Evolutionary conservation across 2,113 vertebrate species (phyloP).

Genomic region (Oreochromis spilurus): DNA sequence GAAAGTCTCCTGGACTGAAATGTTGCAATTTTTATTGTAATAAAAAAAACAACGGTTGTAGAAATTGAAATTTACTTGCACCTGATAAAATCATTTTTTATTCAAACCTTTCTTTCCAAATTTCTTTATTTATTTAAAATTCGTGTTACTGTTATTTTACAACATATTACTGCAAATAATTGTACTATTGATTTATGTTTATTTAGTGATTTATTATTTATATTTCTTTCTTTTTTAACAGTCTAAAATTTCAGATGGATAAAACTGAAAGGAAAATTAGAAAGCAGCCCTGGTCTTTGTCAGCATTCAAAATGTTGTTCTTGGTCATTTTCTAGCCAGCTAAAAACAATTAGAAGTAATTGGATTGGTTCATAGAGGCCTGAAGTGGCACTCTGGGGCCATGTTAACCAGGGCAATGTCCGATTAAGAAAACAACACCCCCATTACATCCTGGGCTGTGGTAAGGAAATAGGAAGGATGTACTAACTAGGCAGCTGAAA

Average conservation of each 20-base stretch:
- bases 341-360: constrained; percentile 57
- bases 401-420: constrained; percentile 39
- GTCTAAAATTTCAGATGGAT: neutral
- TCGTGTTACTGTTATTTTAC: neutral
- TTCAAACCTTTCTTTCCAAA: neutral
- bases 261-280: neutral
- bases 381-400: constrained; percentile 35
- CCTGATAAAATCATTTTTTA: neutral
- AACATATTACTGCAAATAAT: neutral
- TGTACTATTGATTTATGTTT: neutral
- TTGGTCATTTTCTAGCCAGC: constrained; percentile 36
- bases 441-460: constrained; percentile 44
- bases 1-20: neutral
- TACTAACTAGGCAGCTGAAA: neutral
- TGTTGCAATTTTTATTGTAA: neutral
- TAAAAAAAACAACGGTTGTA: neutral
- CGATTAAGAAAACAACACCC: constrained; percentile 60
- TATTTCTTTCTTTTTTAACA: neutral
- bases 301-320: constrained; percentile 38
- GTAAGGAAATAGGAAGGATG: neutral
- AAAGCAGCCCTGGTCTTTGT: neutral
- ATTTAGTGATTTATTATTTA: neutral
- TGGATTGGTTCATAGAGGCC: constrained; percentile 19
- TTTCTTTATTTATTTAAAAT: neutral
- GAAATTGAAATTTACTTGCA: neutral